Base-by-base conservation (phyloP, 1,140 invertebrate genomes). In the Calliphora vicina region DNA sequence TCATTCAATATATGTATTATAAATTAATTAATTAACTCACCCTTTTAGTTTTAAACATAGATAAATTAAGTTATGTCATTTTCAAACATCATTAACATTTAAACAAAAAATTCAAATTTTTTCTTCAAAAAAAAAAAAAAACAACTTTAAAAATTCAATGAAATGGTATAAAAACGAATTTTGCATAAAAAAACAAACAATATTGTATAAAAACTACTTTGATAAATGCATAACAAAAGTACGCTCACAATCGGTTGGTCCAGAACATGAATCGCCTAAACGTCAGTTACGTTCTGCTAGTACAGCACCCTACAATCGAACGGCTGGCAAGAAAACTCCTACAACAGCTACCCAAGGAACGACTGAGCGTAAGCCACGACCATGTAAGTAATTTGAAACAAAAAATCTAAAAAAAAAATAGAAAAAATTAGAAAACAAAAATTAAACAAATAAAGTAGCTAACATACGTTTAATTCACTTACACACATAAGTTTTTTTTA, bases 211-310 rank as follows among this genome's bases (percentile, higher is more conserved):
- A n/a, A n/a, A n/a, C n/a, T n/a, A n/a, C n/a, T 61, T 61, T n/a
- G 1, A 61, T 17, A 61, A 43, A 43, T 12, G n/a, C n/a, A n/a
- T n/a, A n/a, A n/a, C 83, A 73, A 82, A 83, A 92, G 94, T 93
- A 87, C 93, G 94, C 84, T 95, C 94, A 25, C 94, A 95, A 89
- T 95, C 94, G 67, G 93, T 94, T 84, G 94, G 94, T 82, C 94
- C 94, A 13, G 88, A 89, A 85, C 90, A 86, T 84, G 93, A 94
- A 85, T 94, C 94, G 89, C 95, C 95, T 27, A 95, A 96, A 86
- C 93, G 95, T 83, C 94, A 95, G 84, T 93, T 94, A 42, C 94
- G 91, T 91, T 94, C 92, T 82, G 93, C 92, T 85, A 93, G 90
- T 85, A 91, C 90, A 82, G 92, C 92, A 83, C 92, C 92, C 85